Base-by-base conservation (phyloP, 2,888 invertebrate genomes). In the Cynaeus angustus region DNA sequence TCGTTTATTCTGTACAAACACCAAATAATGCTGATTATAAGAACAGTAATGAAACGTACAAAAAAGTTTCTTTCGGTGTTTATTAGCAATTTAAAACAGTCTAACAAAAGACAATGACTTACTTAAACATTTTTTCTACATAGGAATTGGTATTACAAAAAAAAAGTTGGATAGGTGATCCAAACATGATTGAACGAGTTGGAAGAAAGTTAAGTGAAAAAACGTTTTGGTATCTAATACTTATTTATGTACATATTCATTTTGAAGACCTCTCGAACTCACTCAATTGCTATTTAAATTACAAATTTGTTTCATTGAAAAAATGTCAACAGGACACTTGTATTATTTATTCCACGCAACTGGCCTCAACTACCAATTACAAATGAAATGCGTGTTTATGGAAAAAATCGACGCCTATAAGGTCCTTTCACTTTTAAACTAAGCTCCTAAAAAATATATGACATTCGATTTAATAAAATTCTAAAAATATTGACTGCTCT, bases 271-370 rank as follows among this genome's bases (percentile, higher is more conserved):
- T 65, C 65, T 55, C 33, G 43, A 65, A 65, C 53, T 53, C 65
- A 65, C 43, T 61, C 10, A 33, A 48, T 21, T 37, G 21, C 13
- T 33, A 65, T 65, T 65, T 65, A 50, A 61, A 61, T 61, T 50
- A 37, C 61, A 61, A 61, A 61, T 61, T 61, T 50, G 21, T 61
- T 61, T 61, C 61, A 61, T 38, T 61, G 61, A 50, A 50, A 58
- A 50, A 61, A 50, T 61, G 61, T 61, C 61, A 61, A 61, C 48
- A 33, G 59, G 50, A 61, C 50, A 37, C 50, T 46, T 59, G 59
- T 46, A 16, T 61, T 61, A 50, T 61, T 61, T 61, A 61, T 61
- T 37, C 14, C 61, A 50, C 48, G 21, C 46, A 16, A 46, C 6
- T 61, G 61, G 33, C 61, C 61, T 61, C 10, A 61, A 37, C 50